phyloP scores from a whole-genome alignment of 2,797 vertebrate genomes.

The Melanotaenia nigrans region DNA sequence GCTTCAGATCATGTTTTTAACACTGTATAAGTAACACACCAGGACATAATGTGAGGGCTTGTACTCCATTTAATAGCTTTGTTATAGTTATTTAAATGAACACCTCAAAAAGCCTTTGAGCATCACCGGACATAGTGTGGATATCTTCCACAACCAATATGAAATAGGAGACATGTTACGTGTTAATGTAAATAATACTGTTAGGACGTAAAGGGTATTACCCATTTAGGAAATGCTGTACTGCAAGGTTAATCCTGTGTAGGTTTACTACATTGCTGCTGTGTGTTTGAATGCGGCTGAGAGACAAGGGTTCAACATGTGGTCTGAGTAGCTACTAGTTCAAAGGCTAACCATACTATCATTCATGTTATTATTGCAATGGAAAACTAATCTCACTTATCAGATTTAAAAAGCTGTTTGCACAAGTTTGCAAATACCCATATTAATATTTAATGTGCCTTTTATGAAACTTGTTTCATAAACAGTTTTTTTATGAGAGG shows the following conservation, averaged over 20 bases:
- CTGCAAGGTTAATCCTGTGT: conserved; percentile 47
- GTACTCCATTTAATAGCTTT: conserved; percentile 44
- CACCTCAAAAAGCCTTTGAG: conserved; percentile 53
- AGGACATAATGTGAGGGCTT: conserved; percentile 48
- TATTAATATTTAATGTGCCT: conserved; percentile 69
- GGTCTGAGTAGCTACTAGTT: conserved; percentile 43
- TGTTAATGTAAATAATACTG: conserved; percentile 8
- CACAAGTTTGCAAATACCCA: conserved; percentile 44
- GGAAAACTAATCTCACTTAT: conserved; percentile 51
- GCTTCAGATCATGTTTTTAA: conserved; percentile 69
- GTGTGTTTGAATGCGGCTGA: conserved; percentile 42
- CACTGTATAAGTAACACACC: conserved; percentile 69
- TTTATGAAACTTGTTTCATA: conserved; percentile 51
- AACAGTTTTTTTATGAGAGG: conserved; percentile 26
- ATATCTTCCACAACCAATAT: conserved; percentile 23
- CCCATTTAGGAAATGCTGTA: conserved; percentile 32
- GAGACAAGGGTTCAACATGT: conserved; percentile 26
- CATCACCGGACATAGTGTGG: conserved; percentile 45
- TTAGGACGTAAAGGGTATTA: conserved; percentile 38
- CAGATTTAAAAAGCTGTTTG: conserved; percentile 39
- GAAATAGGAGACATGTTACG: conserved; percentile 51
- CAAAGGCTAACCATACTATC: conserved; percentile 53
- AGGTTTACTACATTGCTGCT: conserved; percentile 46
- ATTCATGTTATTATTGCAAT: conserved; percentile 30
- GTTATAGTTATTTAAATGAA: conserved; percentile 46